phyloP scores from a whole-genome alignment of 2,888 invertebrate genomes.

The Drosophila mulleri region DNA sequence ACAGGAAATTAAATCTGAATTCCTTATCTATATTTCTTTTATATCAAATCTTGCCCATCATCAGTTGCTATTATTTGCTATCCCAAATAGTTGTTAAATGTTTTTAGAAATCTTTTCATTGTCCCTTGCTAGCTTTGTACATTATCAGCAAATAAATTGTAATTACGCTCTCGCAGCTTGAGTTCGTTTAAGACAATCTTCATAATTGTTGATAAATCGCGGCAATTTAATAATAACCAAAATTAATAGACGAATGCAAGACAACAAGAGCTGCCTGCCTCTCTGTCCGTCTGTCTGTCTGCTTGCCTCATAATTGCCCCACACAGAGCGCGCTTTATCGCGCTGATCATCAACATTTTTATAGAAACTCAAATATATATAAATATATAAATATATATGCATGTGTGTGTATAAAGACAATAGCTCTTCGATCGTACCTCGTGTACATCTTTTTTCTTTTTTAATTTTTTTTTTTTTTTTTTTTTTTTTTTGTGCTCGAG shows the following conservation, averaged over 20 bases:
- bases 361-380: slow-evolving; percentile 31
- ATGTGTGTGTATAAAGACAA: slow-evolving; percentile 25
- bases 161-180: slow-evolving; percentile 6
- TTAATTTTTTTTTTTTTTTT: slow-evolving; percentile 34
- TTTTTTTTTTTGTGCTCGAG: slow-evolving; percentile 38
- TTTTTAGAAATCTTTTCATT: background rate
- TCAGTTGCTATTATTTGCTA: too few species aligned
- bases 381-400: background rate
- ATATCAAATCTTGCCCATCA: background rate
- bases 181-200: slow-evolving; percentile 26
- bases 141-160: background rate
- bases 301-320: slow-evolving; percentile 47
- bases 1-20: background rate
- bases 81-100: background rate
- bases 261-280: background rate
- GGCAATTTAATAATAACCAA: slow-evolving; percentile 35
- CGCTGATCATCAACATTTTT: slow-evolving; percentile 46
- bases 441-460: slow-evolving; percentile 61
- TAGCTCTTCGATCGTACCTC: slow-evolving; percentile 54
- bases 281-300: background rate
- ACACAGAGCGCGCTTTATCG: slow-evolving; percentile 43
- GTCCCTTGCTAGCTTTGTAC: background rate
- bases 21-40: background rate
- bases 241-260: slow-evolving; percentile 24
- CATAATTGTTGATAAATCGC: slow-evolving; percentile 34